These are phyloP conservation scores for Silurus asotus DNA, from an alignment of 2,113 vertebrate species.

Conservation along the genomic window DNA sequence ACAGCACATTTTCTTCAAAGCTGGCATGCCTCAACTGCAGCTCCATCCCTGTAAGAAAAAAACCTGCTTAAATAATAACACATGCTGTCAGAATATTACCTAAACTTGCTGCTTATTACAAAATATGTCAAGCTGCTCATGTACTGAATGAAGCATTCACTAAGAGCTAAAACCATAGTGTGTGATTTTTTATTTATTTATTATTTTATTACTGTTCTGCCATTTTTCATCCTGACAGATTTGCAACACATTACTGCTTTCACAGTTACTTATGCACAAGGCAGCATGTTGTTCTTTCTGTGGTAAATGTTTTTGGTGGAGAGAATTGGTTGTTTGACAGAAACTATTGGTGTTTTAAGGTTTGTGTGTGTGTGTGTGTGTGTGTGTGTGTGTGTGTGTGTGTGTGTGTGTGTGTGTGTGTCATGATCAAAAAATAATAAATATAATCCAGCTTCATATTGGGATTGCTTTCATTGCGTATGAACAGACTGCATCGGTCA, in stretches of 20 bases:
- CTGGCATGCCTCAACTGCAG: not conserved
- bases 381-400: too few relatives aligned
- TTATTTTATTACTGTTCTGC: not conserved
- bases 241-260: not conserved
- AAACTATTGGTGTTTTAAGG: not conserved
- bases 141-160: not conserved
- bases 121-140: not conserved
- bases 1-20: not conserved
- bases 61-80: constrained; percentile 8
- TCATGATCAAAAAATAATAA: too few relatives aligned
- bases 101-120: not conserved
- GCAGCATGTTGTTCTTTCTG: not conserved
- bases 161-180: not conserved
- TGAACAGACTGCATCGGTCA: not conserved
- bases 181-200: too few relatives aligned
- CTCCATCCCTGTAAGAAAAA: not conserved
- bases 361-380: too few relatives aligned
- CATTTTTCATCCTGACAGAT: not conserved
- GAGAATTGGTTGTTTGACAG: not conserved
- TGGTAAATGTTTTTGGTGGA: not conserved
- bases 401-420: too few relatives aligned
- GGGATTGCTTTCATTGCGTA: not conserved
- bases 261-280: not conserved
- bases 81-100: constrained; percentile 8
- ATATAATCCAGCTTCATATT: not conserved